Base-by-base conservation (phyloP, 2,888 invertebrate genomes). In the Amiota minor region DNA sequence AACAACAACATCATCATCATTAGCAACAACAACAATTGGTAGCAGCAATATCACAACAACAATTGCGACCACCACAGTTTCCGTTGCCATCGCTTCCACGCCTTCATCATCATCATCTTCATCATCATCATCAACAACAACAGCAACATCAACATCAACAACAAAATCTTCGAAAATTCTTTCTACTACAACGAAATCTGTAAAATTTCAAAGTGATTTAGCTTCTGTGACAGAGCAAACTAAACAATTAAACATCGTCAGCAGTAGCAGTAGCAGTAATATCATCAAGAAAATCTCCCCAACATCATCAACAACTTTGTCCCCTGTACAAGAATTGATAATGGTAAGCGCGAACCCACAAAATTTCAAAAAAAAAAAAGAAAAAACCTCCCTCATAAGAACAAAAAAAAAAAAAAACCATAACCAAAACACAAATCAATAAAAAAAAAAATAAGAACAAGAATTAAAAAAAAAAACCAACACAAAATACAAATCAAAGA, bases 261-360 rank as follows among this genome's bases (percentile, higher is more conserved):
- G 8, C 10, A 68, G 16, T n/a, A n/a, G 67, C 64, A 49, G 10
- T n/a, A n/a, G 35, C 64, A 47, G 14, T 73, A 69, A 70, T 68
- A 65, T 70, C 77, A 72, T 72, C 75, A 69, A 47, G 76, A 74
- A 16, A 35, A 71, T 64, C 59, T 61, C 75, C 70, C 76, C 49
- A 70, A 64, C 45, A 71, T 72, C 65, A 72, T 61, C 49, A 70
- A 64, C 45, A 71, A 72, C 65, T 71, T 61, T 72, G 75, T 84
- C 83, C 80, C 79, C 86, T 78, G 79, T 83, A 81, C 78, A 86
- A 86, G 86, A 86, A 81, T 79, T 86, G 83, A 89, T 87, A 83
- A 88, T 88, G 88, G 88, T 88, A 88, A 89, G 89, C 88, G 83
- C 73, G 53, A 85, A 82, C 77, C 77, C 80, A 77, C 59, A 79